Evolutionary conservation across 2,113 vertebrate genomes (phyloP), one percentile per base, ranked within the genome.

Genomic region (Burhinus bistriatus): DNA sequence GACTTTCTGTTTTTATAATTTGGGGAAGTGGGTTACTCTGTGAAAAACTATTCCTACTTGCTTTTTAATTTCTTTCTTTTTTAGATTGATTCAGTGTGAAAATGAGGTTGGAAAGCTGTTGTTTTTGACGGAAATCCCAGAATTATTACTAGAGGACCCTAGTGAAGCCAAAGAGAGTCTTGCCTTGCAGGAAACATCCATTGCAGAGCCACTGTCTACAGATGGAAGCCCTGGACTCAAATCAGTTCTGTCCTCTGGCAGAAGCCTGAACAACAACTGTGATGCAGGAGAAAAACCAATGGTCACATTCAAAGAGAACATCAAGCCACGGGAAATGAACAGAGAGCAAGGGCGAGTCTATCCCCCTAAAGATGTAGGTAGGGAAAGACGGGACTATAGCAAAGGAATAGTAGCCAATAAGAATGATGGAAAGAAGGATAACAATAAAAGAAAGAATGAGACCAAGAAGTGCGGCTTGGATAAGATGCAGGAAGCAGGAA

Each of bases 271-370:
- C 98, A 98, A 98, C 38, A 98, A 89, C 98, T 98, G 98, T 12
- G 99, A 99, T 27, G 29, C 98, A 12, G 97, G 98, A 68, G 99
- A 99, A 85, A 99, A 99, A 38, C 99, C 99, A 6, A 97, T 99
- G 93, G 99, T 99, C 93, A 99, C 99, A 5, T 99, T 99, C 97
- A 99, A 99, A 94, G 99, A 99, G 98, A 99, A 99, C 96, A 99
- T 99, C 98, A 99, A 99, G 95, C 99, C 99, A 16, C 96, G 98
- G 45, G 99, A 99, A 93, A 98, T 97, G 80, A 99, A 98, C 97
- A 98, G 99, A 65, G 99, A 99, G 21, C 98, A 97, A 14, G 97
- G 96, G 26, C 98, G 99, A 62, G 98, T 93, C 95, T 99, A 98
- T 57, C 98, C 98, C 38, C 98, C 96, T 71, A 99, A 99, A 93